A percentile compares a stretch with the other conserved stretches of the same genome.
Evolutionary conservation across 2,888 invertebrate genomes (phyloP).

Genomic region (Ischnura elegans): DNA sequence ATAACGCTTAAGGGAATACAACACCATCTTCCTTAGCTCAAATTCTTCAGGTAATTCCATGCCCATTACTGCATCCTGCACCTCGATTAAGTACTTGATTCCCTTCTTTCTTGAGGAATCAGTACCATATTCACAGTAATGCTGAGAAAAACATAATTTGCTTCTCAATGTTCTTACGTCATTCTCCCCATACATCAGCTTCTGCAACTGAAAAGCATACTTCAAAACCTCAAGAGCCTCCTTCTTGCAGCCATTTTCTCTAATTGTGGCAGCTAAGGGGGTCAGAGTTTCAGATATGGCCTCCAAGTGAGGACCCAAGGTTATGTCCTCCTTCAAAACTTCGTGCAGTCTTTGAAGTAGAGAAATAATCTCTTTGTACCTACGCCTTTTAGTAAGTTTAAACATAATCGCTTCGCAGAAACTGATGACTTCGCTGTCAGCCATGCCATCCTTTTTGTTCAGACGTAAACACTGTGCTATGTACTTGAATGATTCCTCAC

Average conservation of each 20-base stretch:
- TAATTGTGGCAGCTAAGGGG: not conserved
- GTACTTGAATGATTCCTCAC: not conserved
- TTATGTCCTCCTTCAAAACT: not conserved
- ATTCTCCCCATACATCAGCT: not conserved
- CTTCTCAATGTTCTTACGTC: not conserved
- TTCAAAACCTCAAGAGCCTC: not conserved
- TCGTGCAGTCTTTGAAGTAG: not conserved
- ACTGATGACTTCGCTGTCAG: not conserved
- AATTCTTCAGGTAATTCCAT: no score
- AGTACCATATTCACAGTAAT: not conserved
- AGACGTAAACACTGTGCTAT: not conserved
- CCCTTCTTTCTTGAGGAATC: no score
- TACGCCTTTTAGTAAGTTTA: not conserved
- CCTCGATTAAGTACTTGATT: not conserved
- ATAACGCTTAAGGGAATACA: no score
- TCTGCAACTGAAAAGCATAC: not conserved
- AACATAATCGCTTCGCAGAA: not conserved
- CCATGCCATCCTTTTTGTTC: not conserved
- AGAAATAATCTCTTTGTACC: not conserved
- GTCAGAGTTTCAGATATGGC: not conserved
- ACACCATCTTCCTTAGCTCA: no score
- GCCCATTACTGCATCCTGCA: not conserved
- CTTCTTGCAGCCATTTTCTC: not conserved
- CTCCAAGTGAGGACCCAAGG: not conserved
- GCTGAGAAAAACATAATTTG: not conserved